Evolutionary conservation across 2,797 vertebrate species (phyloP), one percentile per base, ranked within the genome.

Genomic region (Glossophaga mutica): DNA sequence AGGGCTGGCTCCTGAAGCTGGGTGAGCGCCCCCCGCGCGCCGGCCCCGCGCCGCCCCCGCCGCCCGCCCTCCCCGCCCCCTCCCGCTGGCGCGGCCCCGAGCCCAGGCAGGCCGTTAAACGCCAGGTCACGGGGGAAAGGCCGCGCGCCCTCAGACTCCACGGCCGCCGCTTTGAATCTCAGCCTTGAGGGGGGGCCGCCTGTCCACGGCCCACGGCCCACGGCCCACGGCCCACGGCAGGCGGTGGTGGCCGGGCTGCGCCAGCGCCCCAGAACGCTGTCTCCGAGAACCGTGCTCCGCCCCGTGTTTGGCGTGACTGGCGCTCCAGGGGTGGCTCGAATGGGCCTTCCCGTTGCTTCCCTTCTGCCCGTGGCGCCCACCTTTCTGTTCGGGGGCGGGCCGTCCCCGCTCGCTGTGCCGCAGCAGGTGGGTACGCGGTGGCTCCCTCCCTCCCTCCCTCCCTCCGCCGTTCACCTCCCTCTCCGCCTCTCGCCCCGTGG

Each of bases 1-100:
- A 99, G 98, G 99, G 99, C 96, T 99, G 99, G 99, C 99, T 99
- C 77, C 97, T 99, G 94, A 99, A 99, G 98, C 98, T 99, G 96
- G 99, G 99, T 99, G 98, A 98, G 99, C n/a, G n/a, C n/a, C n/a
- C n/a, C n/a, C n/a, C n/a, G n/a, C n/a, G n/a, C n/a, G n/a, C n/a
- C n/a, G n/a, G 62, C 94, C 96, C 97, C 88, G 95, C 15, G 90
- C 96, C 73, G 79, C 95, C 95, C 95, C 93, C 52, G 34, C 44
- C 83, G 92, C 50, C 96, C 94, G 92, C 73, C 48, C 48, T 21
- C 42, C 14, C 5, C n/a, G 42, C 86, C 44, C 37, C n/a, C n/a
- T n/a, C n/a, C n/a, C 59, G 79, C 77, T 42, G 76, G 67, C 65
- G 7, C 1, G 68, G 71, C 46, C 83, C 8, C 18, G 32, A 93